Conservation (phyloP, 23 tunicate genomes). For the Botrylloides violaceus region DNA sequence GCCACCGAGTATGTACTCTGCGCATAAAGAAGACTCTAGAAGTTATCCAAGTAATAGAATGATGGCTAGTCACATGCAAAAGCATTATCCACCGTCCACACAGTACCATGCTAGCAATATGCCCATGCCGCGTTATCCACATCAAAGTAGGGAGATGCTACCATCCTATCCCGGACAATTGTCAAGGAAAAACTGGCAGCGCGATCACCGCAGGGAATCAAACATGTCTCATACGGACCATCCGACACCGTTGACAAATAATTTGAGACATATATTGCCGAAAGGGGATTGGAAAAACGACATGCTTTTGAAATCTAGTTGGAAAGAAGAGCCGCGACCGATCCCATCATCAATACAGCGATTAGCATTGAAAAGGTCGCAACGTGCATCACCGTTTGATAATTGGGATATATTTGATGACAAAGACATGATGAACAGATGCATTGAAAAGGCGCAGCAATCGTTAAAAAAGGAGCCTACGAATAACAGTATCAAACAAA, state of each 20-base stretch:
- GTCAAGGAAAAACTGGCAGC: neutral
- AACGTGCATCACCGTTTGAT: neutral
- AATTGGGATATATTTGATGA: constrained; percentile 4
- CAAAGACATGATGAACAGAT: constrained; percentile 57
- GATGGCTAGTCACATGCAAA: neutral
- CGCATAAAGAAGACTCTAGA: neutral
- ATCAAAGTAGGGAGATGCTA: neutral
- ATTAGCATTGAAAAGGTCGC: neutral
- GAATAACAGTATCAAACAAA: neutral
- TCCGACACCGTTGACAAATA: neutral
- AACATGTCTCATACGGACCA: neutral
- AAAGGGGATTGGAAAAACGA: neutral
- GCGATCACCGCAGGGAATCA: neutral
- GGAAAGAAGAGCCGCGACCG: neutral
- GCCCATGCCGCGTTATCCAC: neutral
- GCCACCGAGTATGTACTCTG: neutral
- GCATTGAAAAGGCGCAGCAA: constrained; percentile 62
- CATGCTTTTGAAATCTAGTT: neutral
- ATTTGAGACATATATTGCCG: neutral
- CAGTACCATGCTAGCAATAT: neutral
- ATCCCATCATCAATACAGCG: neutral
- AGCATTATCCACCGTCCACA: neutral
- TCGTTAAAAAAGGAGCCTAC: neutral
- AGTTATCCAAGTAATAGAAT: neutral
- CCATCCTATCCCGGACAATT: neutral